A percentile compares a stretch with the other conserved stretches of the same genome.
Evolutionary conservation across 2,888 invertebrate species (phyloP).

Genomic region (Tanytarsus gracilentus): DNA sequence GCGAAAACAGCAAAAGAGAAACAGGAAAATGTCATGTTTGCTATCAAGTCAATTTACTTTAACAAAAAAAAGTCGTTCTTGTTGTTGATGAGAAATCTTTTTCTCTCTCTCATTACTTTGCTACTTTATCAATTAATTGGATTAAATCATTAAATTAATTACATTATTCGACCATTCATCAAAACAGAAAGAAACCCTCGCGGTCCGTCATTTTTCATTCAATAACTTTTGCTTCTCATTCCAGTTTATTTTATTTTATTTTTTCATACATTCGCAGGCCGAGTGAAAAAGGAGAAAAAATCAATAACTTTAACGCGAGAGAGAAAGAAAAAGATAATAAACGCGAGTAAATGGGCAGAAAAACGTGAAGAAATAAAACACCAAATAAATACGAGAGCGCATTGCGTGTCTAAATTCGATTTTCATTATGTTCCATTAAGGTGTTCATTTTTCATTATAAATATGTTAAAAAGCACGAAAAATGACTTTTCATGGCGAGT

Average conservation of each 20-base stretch:
- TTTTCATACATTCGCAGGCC: too few species aligned
- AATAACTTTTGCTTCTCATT: too few species aligned
- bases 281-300: too few species aligned
- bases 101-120: not conserved
- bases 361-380: conserved; percentile 20
- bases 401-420: conserved; percentile 27
- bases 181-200: too few species aligned
- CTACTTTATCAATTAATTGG: conserved; percentile 12
- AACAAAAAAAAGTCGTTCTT: not conserved
- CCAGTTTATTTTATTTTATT: too few species aligned
- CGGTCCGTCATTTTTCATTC: too few species aligned
- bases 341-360: not conserved
- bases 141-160: not conserved
- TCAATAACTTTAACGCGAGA: too few species aligned
- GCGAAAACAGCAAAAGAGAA: not conserved
- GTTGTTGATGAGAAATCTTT: not conserved
- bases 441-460: conserved; percentile 14
- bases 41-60: conserved; percentile 12
- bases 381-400: conserved; percentile 8
- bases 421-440: conserved; percentile 25
- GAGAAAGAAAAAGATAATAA: not conserved
- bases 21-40: conserved; percentile 15
- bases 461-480: conserved; percentile 8
- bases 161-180: too few species aligned
- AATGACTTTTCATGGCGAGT: conserved; percentile 2